A percentile compares a stretch with the other conserved stretches of the same genome.
phyloP scores from a whole-genome alignment of 2,113 vertebrate genomes.

The Lepus europaeus region DNA sequence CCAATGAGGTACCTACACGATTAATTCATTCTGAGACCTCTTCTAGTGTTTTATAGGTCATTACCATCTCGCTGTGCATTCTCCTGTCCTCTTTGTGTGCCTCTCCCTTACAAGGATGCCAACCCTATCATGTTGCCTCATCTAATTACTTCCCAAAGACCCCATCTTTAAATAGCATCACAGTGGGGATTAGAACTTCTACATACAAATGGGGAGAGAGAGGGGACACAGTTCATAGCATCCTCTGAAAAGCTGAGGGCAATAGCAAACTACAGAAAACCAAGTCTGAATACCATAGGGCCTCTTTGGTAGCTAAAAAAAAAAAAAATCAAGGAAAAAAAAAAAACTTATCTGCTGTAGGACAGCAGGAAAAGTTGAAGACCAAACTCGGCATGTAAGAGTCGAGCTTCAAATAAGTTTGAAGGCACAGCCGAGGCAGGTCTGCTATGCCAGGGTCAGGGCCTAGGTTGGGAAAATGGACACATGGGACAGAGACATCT shows the following conservation, averaged over 20 bases:
- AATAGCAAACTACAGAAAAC: neutral
- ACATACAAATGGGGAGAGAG: neutral
- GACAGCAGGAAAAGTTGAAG: neutral
- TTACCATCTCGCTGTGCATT: neutral
- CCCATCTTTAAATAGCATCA: too few species aligned
- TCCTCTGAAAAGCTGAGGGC: neutral
- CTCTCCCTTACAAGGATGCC: too few species aligned
- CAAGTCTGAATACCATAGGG: neutral
- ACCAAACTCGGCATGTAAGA: neutral
- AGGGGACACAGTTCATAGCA: neutral
- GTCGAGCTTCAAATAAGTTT: constrained; percentile 15
- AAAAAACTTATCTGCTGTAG: neutral
- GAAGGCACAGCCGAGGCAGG: neutral
- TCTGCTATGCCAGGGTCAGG: neutral
- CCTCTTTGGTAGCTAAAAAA: neutral
- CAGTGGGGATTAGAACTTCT: neutral
- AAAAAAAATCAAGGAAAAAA: neutral
- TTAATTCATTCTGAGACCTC: neutral
- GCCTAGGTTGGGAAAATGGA: neutral
- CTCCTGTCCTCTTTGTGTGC: neutral
- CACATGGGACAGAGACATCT: neutral
- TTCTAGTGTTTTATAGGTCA: neutral
- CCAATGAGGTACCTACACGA: neutral
- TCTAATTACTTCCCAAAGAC: too few species aligned
- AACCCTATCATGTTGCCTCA: too few species aligned